phyloP scores from a whole-genome alignment of 2,797 vertebrate species.

The Pangasius sanitwongsei region DNA sequence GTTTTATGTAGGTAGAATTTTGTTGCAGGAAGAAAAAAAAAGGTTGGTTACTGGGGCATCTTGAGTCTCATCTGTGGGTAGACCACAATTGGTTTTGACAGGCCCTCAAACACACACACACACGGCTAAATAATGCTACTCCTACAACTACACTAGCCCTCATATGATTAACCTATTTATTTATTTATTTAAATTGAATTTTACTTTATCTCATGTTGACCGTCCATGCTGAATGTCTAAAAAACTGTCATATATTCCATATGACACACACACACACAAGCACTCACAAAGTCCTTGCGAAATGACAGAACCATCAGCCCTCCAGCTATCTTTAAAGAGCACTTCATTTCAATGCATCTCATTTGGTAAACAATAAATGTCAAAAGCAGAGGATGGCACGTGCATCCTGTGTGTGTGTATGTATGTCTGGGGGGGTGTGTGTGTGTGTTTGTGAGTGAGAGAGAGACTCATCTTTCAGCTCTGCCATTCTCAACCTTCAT shows the following conservation, averaged over 20 bases:
- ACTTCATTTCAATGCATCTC: conserved; percentile 32
- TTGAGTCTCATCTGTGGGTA: background rate
- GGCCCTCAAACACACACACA: background rate
- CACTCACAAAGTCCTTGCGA: conserved; percentile 1
- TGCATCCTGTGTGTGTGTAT: background rate
- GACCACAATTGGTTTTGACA: background rate
- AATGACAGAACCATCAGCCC: conserved; percentile 29
- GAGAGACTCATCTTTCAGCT: background rate
- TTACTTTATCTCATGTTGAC: background rate
- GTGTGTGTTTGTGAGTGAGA: background rate
- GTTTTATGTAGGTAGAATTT: background rate
- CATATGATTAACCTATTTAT: background rate
- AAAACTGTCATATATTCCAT: background rate
- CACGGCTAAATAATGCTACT: background rate
- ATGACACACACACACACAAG: background rate
- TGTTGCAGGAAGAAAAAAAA: background rate
- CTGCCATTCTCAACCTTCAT: conserved; percentile 5
- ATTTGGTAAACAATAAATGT: conserved; percentile 40
- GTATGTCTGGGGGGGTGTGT: background rate
- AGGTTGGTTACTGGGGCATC: too few relatives aligned
- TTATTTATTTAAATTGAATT: background rate
- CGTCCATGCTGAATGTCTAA: background rate
- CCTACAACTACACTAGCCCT: background rate
- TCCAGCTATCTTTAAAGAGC: conserved; percentile 33
- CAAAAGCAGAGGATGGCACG: conserved; percentile 9